A percentile compares a stretch with the other conserved stretches of the same genome.
These are phyloP conservation scores for Macheiramphus alcinus DNA, from an alignment of 2,113 vertebrate genomes.

Conservation along the genomic window DNA sequence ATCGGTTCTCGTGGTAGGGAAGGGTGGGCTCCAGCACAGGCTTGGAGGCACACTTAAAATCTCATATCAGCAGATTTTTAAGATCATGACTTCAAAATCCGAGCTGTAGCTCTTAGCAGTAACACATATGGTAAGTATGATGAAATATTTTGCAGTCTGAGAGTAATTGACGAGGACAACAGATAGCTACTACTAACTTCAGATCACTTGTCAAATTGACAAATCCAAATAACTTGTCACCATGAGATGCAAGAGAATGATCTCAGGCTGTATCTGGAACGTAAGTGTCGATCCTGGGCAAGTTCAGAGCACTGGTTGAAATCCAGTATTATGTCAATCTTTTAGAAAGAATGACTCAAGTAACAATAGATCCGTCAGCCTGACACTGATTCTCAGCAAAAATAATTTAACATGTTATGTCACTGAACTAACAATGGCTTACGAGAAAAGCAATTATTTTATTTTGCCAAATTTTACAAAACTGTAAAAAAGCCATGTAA, in stretches of 20 bases:
- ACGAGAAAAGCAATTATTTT: not conserved
- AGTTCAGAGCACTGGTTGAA: not conserved
- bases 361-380: not conserved
- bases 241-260: not conserved
- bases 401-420: not conserved
- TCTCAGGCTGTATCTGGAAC: not conserved
- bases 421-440: not conserved
- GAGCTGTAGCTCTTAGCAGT: not conserved
- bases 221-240: not conserved
- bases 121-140: not conserved
- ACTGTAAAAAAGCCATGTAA: not conserved
- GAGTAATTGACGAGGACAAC: not conserved
- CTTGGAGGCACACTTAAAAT: not conserved
- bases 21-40: not conserved
- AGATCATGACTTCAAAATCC: not conserved
- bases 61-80: not conserved
- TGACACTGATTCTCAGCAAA: not conserved
- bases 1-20: fast-evolving
- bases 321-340: not conserved
- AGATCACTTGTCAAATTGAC: not conserved
- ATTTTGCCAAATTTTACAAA: not conserved
- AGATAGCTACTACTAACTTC: not conserved
- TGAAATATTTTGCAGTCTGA: not conserved
- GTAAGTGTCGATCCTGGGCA: not conserved
- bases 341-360: not conserved